Evolutionary conservation across 1,140 invertebrate genomes (phyloP).

Genomic region (Bradynema listronoti): DNA sequence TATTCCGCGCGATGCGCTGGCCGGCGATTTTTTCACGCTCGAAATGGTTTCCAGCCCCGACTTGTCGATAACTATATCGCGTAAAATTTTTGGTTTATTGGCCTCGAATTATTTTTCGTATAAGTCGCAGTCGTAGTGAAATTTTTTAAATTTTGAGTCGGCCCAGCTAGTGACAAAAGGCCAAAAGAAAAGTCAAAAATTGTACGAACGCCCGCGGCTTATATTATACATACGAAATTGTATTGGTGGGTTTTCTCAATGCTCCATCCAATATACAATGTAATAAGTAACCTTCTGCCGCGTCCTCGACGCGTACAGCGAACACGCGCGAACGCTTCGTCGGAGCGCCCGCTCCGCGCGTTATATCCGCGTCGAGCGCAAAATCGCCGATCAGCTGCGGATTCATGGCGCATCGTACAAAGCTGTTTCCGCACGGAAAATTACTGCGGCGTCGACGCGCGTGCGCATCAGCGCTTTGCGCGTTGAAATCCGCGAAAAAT

Average conservation of each 20-base stretch:
- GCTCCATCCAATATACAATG: conserved; percentile 3
- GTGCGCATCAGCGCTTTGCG: conserved; percentile 18
- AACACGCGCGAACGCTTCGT: too few species aligned
- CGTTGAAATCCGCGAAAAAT: too few species aligned
- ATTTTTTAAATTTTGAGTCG: too few species aligned
- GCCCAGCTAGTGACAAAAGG: too few species aligned
- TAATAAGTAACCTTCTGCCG: not conserved
- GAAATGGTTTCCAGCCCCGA: conserved; percentile 18
- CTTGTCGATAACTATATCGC: not conserved
- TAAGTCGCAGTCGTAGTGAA: conserved; percentile 2
- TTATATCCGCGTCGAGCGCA: conserved; percentile 1
- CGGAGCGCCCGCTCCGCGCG: conserved; percentile 5
- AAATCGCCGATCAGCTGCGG: conserved; percentile 13
- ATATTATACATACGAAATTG: conserved; percentile 6
- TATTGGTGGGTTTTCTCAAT: not conserved
- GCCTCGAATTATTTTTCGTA: not conserved
- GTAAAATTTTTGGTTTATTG: conserved; percentile 4
- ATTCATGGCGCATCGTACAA: conserved; percentile 41
- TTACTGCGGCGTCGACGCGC: conserved; percentile 37
- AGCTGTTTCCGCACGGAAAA: conserved; percentile 50
- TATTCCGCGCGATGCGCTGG: conserved; percentile 17
- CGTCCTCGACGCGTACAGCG: not conserved
- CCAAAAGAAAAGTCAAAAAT: too few species aligned
- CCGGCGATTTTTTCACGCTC: conserved; percentile 14
- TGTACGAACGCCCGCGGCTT: too few species aligned